Evolutionary conservation across 1,140 invertebrate genomes (phyloP).

Genomic region (Bombus affinis): DNA sequence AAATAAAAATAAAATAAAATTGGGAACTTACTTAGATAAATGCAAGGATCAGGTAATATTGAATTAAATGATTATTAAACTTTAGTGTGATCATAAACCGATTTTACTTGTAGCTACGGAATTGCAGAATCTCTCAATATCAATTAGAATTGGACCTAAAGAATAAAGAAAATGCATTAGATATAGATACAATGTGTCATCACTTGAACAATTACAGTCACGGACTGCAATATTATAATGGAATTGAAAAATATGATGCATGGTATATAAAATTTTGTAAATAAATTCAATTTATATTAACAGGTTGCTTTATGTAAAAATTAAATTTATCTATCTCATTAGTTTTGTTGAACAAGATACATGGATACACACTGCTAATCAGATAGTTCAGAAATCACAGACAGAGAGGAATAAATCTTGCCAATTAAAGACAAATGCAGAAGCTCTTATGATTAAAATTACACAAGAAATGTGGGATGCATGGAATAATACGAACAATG

Average conservation of each 20-base stretch:
- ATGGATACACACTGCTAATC: slow-evolving; percentile 94
- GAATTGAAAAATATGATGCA: slow-evolving; percentile 95
- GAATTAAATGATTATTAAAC: neutral
- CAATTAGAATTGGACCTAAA: slow-evolving; percentile 93
- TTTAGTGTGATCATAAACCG: neutral
- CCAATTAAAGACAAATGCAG: slow-evolving; percentile 90
- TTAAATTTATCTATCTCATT: slow-evolving; percentile 30
- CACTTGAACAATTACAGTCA: slow-evolving; percentile 93
- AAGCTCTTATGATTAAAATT: slow-evolving; percentile 91
- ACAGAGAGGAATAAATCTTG: slow-evolving; percentile 91
- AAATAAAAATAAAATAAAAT: slow-evolving; percentile 84
- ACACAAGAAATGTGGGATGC: slow-evolving; percentile 95
- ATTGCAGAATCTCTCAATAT: slow-evolving; percentile 90
- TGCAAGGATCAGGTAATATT: slow-evolving; percentile 84
- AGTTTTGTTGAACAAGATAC: slow-evolving; percentile 90
- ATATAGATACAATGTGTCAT: slow-evolving; percentile 93
- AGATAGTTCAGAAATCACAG: slow-evolving; percentile 92
- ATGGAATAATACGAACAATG: slow-evolving; percentile 93
- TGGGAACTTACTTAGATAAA: slow-evolving; percentile 84
- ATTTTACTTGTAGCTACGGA: slow-evolving; percentile 81
- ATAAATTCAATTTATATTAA: neutral
- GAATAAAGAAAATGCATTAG: slow-evolving; percentile 94
- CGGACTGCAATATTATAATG: slow-evolving; percentile 94
- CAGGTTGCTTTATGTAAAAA: neutral
- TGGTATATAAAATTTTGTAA: slow-evolving; percentile 83